Percentiles rank a stretch among this genome's conserved stretches.
phyloP scores from a whole-genome alignment of 1,140 invertebrate species.

The Brachionus angularis region DNA sequence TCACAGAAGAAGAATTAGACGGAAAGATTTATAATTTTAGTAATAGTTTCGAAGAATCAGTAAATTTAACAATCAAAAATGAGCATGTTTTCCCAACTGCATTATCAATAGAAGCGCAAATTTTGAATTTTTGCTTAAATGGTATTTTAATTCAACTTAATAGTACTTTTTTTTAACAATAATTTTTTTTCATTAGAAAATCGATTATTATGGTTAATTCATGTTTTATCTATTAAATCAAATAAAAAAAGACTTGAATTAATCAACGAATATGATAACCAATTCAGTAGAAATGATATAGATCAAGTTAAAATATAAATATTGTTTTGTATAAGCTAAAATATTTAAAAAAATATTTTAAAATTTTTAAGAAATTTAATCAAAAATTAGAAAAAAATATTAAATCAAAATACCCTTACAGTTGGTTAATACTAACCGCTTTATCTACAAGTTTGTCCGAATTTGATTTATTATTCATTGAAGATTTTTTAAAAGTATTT shows the following conservation, averaged over 20 bases:
- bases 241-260: conserved; percentile 4
- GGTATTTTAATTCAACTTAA: not conserved
- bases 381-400: not conserved
- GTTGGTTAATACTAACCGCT: not conserved
- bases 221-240: conserved; percentile 11
- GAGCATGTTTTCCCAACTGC: not conserved
- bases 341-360: not conserved
- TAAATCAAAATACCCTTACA: not conserved
- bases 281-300: no score
- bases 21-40: no score
- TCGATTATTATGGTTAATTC: conserved; percentile 1
- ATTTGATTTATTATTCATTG: conserved; percentile 6
- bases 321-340: not conserved
- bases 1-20: no score
- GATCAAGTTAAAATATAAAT: no score
- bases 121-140: conserved; percentile 9
- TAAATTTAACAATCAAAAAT: conserved; percentile 16
- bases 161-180: not conserved
- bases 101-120: not conserved
- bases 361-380: not conserved
- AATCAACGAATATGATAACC: not conserved
- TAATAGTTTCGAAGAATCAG: no score
- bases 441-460: conserved; percentile 4
- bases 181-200: not conserved
- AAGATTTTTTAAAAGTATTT: conserved; percentile 11